Base-by-base conservation (phyloP, 2,888 invertebrate species). In the Embidobia sp. region DNA sequence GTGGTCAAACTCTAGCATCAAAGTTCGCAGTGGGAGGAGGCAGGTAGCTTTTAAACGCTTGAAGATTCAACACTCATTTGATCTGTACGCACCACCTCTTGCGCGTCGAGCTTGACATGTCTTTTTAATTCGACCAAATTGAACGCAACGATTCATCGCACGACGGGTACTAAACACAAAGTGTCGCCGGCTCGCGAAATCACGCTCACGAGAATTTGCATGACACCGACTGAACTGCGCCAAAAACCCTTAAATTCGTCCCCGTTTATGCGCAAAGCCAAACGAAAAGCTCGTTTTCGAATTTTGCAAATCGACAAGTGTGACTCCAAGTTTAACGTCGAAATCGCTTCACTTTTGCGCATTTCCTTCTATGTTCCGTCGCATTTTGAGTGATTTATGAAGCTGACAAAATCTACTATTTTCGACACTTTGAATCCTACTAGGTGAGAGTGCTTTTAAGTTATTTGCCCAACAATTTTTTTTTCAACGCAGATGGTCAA, bases 1-100 rank as follows among this genome's bases (percentile, higher is more conserved):
- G 61, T 72, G 77, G 78, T 78, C 74, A 78, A 78, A 78, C 78
- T 78, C 70, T 66, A 53, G 64, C 64, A 51, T 69, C 59, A 51
- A 73, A 72, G 77, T 77, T 74, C 8, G 40, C 26, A 72, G 79
- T 79, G 79, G 79, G 79, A 79, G 79, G 75, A 49, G 72, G 77
- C 77, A 79, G 79, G 79, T 79, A 79, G 77, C 66, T 64, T 77
- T 77, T 73, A 72, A 75, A 69, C 73, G 75, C 49, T 48, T 46
- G 72, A 72, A 75, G 61, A 79, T 76, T 64, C 73, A 75, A 73
- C 75, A 79, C 48, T 79, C 79, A 79, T 73, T 79, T 79, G 75
- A 79, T 69, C 69, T 49, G 73, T 69, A 77, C 72, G 72, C 69
- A 67, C 55, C 77, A 76, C 72, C 73, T 77, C 75, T 77, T 55